A percentile compares a stretch with the other conserved stretches of the same genome.
phyloP scores from a whole-genome alignment of 2,888 invertebrate genomes.

The Lasioglossum lativentre region DNA sequence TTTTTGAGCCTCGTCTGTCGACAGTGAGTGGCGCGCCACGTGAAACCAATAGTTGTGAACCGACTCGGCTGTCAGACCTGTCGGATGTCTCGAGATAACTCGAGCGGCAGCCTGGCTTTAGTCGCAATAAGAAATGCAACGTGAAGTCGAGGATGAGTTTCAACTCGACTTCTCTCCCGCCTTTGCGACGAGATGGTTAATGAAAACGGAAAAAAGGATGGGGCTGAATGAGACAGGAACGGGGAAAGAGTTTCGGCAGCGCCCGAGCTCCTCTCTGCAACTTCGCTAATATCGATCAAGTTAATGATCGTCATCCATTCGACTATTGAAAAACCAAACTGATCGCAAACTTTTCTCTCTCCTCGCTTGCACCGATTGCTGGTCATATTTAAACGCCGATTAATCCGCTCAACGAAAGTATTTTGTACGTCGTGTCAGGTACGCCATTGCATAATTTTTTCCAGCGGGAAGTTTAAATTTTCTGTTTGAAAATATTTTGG shows the following conservation, averaged over 20 bases:
- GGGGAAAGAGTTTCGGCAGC: neutral
- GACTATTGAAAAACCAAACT: neutral
- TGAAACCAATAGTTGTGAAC: slow-evolving; percentile 59
- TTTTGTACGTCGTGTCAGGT: neutral
- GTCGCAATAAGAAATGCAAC: slow-evolving; percentile 52
- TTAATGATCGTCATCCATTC: neutral
- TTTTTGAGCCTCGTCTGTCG: slow-evolving; percentile 30
- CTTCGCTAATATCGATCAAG: slow-evolving; percentile 3
- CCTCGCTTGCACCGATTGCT: neutral
- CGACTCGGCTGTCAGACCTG: slow-evolving; percentile 35
- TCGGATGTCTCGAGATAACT: slow-evolving; percentile 49
- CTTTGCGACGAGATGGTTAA: slow-evolving; percentile 12
- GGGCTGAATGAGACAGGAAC: neutral
- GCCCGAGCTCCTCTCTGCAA: neutral
- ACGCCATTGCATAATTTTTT: neutral
- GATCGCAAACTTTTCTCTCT: neutral
- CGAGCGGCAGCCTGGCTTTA: slow-evolving; percentile 36
- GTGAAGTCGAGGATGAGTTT: slow-evolving; percentile 35
- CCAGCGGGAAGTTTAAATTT: too few relatives aligned
- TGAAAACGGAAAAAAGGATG: slow-evolving; percentile 13
- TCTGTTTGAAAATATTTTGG: too few relatives aligned
- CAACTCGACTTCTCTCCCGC: neutral
- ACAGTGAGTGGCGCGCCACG: slow-evolving; percentile 35
- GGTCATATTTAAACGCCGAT: neutral
- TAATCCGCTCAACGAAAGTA: neutral